Evolutionary conservation across 2,888 invertebrate species (phyloP).

Genomic region (Scaeva pyrastri): DNA sequence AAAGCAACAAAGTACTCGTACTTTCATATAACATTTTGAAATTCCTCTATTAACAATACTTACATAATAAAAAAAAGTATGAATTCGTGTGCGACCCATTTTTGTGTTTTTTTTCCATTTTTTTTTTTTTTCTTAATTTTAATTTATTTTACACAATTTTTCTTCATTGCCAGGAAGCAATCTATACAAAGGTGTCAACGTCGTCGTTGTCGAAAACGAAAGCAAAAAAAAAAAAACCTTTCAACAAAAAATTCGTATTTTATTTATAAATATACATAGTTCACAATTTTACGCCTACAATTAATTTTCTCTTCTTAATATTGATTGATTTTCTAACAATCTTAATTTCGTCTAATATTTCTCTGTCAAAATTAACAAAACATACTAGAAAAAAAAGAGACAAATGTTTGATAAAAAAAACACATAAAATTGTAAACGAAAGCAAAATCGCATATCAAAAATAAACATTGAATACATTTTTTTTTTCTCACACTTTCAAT

Average conservation of each 20-base stretch:
- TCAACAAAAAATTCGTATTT: constrained; percentile 3
- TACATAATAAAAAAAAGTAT: no score
- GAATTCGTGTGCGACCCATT: not conserved
- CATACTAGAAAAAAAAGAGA: not conserved
- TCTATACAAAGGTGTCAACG: constrained; percentile 8
- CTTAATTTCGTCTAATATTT: constrained; percentile 17
- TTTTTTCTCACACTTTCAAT: constrained; percentile 31
- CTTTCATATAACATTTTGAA: no score
- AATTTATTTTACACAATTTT: constrained; percentile 8
- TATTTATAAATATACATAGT: not conserved
- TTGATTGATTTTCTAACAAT: constrained; percentile 29
- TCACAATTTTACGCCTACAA: constrained; percentile 19
- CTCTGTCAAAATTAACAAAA: constrained; percentile 27
- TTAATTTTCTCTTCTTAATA: not conserved
- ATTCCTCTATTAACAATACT: no score
- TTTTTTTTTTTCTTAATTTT: not conserved
- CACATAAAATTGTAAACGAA: constrained; percentile 4
- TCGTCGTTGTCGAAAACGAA: no score
- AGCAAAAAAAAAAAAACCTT: no score
- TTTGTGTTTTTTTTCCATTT: not conserved
- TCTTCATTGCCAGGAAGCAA: constrained; percentile 1
- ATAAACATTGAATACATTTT: constrained; percentile 20
- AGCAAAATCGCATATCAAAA: constrained; percentile 28
- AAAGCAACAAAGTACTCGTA: no score
- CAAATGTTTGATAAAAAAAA: constrained; percentile 8